Base-by-base conservation (phyloP, 2,888 invertebrate genomes). In the Elysia crispata region DNA sequence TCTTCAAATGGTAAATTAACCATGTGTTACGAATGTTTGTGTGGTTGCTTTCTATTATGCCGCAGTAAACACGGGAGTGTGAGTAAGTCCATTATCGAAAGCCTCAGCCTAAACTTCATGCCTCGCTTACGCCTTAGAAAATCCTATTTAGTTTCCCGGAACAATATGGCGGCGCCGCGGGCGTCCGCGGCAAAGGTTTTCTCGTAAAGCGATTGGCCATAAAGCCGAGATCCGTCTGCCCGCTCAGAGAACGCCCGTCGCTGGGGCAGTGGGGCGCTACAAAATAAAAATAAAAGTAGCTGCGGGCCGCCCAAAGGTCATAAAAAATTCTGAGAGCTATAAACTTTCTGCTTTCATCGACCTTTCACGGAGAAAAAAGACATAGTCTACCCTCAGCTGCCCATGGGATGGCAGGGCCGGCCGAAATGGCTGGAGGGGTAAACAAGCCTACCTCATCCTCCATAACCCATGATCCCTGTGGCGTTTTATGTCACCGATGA, bases 161-260 rank as follows among this genome's bases (percentile, higher is more conserved):
- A 33, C 69, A 69, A 69, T 69, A 69, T 69, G 69, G 69, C 69
- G 20, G 69, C 69, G 33, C 41, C 11, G 69, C 69, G 69, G 69
- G 69, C 33, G 69, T 15, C 69, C 69, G 69, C 69, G 20, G 69
- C 33, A 69, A 69, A 33, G 28, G 69, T 18, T 31, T 31, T 31
- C 33, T 69, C 69, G 69, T 69, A 69, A 69, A 69, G 41, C 31
- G 41, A 69, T 69, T 69, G 69, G 69, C 41, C 31, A 69, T 69
- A 69, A 69, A 15, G 28, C 18, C 13, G 28, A 18, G 23, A 41
- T 41, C 66, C 23, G 66, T 18, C 69, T 33, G 30, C n/a, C 69
- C 13, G 33, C 1, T 31, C 33, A 69, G 69, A 8, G 20, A 15
- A 31, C 69, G 28, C 33, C 69, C 41, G n/a, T 31, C n/a, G 31